Percentiles rank a stretch among this genome's conserved stretches.
Conservation (phyloP, 2,797 vertebrate species). For the Miichthys miiuy region DNA sequence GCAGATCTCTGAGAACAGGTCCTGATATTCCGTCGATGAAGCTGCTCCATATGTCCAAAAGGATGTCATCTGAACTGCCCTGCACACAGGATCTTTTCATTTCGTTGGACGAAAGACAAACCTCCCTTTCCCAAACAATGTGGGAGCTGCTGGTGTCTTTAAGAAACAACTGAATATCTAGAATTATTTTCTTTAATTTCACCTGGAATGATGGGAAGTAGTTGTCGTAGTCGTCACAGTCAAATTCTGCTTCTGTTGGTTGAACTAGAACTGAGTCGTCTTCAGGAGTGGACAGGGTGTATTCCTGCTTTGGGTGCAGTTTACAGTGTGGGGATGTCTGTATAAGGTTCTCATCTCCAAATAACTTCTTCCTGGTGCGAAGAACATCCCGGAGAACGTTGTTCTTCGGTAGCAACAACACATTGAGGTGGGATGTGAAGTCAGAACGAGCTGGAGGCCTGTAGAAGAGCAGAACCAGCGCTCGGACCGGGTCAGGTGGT, state of each 20-base stretch:
- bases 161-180: too few species aligned
- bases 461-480: slow-evolving; percentile 59
- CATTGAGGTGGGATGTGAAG: too few species aligned
- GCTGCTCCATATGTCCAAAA: too few species aligned
- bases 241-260: slow-evolving; percentile 44
- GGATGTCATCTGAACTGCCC: background rate
- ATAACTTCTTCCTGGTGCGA: slow-evolving; percentile 13
- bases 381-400: background rate
- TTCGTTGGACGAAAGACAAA: background rate
- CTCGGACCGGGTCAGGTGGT: slow-evolving; percentile 21
- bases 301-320: slow-evolving; percentile 35
- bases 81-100: background rate
- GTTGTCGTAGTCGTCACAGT: slow-evolving; percentile 20
- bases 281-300: slow-evolving; percentile 38
- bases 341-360: slow-evolving; percentile 18
- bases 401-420: slow-evolving; percentile 30
- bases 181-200: too few species aligned
- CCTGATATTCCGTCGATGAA: too few species aligned
- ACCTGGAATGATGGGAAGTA: slow-evolving; percentile 40
- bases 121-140: background rate
- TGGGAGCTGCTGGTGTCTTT: background rate
- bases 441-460: too few species aligned
- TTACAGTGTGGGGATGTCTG: slow-evolving; percentile 29
- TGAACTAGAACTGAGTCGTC: slow-evolving; percentile 21
- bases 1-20: too few species aligned